A percentile compares a stretch with the other conserved stretches of the same genome.
These are phyloP conservation scores for Cryptosula pallasiana DNA, from an alignment of 2,888 invertebrate species.

Conservation along the genomic window DNA sequence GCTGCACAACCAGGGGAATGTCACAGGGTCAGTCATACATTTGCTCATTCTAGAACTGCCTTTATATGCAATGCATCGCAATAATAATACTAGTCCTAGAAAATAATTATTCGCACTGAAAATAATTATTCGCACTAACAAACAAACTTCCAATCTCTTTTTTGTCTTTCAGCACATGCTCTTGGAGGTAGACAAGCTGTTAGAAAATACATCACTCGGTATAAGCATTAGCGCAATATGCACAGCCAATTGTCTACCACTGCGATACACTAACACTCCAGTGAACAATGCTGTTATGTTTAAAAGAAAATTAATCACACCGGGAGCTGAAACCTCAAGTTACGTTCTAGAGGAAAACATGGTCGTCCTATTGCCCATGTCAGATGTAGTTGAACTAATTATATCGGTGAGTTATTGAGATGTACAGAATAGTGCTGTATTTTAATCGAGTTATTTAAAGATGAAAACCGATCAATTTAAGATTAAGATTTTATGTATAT, in stretches of 20 bases:
- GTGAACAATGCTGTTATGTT: background rate
- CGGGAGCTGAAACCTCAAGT: background rate
- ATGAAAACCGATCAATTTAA: too few species aligned
- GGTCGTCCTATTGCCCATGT: constrained; percentile 1
- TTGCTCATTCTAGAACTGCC: too few species aligned
- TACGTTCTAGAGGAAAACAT: constrained; percentile 12
- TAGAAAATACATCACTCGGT: constrained; percentile 5
- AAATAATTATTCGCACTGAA: too few species aligned
- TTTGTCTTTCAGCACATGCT: constrained; percentile 13
- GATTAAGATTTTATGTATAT: too few species aligned
- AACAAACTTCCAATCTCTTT: too few species aligned
- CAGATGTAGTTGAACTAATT: background rate
- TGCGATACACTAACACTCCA: background rate
- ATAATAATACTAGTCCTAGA: too few species aligned
- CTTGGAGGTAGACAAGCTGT: background rate
- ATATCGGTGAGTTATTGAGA: background rate
- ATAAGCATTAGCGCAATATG: background rate
- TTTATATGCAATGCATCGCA: too few species aligned
- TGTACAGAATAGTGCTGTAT: too few species aligned
- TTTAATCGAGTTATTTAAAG: too few species aligned
- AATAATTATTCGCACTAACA: too few species aligned
- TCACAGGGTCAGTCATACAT: constrained; percentile 7
- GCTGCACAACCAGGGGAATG: constrained; percentile 7
- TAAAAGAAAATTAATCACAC: background rate
- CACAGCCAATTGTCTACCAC: background rate